Percentiles rank a stretch among this genome's conserved stretches.
Conservation (phyloP, 2,113 vertebrate genomes). For the Indicator maculatus region DNA sequence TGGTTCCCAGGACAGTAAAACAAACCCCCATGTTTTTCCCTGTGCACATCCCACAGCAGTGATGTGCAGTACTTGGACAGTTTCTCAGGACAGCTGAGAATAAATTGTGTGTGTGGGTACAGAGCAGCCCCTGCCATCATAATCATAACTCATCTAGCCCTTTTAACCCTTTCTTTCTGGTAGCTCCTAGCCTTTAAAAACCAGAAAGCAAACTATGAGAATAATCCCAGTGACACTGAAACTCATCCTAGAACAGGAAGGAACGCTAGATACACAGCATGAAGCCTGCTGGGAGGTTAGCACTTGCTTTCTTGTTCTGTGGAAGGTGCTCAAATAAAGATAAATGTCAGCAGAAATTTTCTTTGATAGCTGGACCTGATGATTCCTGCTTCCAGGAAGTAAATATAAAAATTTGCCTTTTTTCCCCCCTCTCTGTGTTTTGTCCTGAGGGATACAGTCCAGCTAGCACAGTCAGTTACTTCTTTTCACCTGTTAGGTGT, state of each 20-base stretch:
- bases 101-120: background rate
- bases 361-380: background rate
- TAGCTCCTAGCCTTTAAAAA: background rate
- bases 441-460: background rate
- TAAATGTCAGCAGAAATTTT: background rate
- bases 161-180: background rate
- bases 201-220: background rate
- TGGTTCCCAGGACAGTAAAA: background rate
- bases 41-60: background rate
- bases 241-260: background rate
- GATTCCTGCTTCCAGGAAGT: background rate
- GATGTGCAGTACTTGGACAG: background rate
- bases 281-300: background rate
- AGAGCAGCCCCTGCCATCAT: background rate
- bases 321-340: background rate
- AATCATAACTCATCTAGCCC: background rate
- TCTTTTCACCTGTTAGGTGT: background rate
- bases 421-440: background rate
- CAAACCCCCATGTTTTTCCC: background rate
- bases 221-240: background rate
- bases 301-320: background rate
- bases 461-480: background rate
- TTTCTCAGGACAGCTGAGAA: background rate
- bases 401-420: background rate
- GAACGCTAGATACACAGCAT: background rate